Percentiles rank a stretch among this genome's conserved stretches.
Evolutionary conservation across 2,888 invertebrate species (phyloP).

Genomic region (Trypoxylon attenuatum): DNA sequence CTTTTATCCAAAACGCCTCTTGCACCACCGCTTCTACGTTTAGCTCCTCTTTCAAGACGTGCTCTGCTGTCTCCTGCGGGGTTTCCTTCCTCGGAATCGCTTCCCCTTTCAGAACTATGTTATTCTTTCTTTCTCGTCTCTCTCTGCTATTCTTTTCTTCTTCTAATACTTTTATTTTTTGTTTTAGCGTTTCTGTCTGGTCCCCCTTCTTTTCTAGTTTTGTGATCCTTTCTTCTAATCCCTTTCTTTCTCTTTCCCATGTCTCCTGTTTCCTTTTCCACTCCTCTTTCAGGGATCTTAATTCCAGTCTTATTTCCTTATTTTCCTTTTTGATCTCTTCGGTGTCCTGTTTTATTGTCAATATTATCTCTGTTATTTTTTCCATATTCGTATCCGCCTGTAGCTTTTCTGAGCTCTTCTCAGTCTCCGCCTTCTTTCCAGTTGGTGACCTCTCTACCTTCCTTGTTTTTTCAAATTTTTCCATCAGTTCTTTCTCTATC

Average conservation of each 20-base stretch:
- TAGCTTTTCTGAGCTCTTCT: no score
- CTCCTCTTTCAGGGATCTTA: not conserved
- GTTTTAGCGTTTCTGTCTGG: not conserved
- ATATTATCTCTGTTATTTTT: not conserved
- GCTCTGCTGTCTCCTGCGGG: not conserved
- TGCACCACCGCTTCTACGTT: not conserved
- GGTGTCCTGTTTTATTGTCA: not conserved
- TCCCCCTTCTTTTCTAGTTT: not conserved
- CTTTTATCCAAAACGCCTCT: no score
- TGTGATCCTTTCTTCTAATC: no score
- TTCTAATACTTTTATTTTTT: not conserved
- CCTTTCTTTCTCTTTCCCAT: not conserved
- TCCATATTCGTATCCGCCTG: not conserved
- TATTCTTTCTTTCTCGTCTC: slow-evolving; percentile 5
- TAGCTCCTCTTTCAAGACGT: no score
- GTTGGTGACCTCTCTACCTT: not conserved
- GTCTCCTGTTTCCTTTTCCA: not conserved
- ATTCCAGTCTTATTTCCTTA: not conserved
- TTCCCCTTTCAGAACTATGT: slow-evolving; percentile 1
- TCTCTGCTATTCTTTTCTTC: not conserved
- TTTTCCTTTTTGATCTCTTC: not conserved
- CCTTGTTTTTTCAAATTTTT: not conserved
- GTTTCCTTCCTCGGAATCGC: not conserved
- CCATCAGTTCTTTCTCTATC: not conserved
- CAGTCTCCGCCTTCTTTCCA: not conserved